Percentiles rank a stretch among this genome's conserved stretches.
Evolutionary conservation across 2,797 vertebrate genomes (phyloP).

Genomic region (Sparidentex hasta): DNA sequence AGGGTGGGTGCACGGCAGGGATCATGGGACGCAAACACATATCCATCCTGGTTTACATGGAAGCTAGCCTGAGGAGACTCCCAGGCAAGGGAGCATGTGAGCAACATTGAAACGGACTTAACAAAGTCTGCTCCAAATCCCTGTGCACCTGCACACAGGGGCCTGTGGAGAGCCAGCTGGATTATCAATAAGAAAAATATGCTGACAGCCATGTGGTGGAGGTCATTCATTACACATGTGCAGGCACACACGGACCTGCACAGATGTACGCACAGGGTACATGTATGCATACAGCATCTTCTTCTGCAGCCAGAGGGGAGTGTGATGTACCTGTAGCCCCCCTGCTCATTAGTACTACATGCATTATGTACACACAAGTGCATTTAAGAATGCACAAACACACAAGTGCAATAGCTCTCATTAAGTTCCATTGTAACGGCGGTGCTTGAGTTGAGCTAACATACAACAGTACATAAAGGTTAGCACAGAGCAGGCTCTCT

Average conservation of each 20-base stretch:
- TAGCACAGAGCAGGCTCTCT: not conserved
- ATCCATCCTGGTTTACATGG: constrained; percentile 23
- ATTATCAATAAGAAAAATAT: constrained; percentile 67
- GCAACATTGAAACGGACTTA: constrained; percentile 34
- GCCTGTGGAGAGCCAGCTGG: constrained; percentile 37
- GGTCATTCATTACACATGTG: constrained; percentile 50
- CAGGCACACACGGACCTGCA: not conserved
- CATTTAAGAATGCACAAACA: constrained; percentile 5
- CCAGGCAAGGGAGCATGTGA: constrained; percentile 34
- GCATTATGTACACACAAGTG: not conserved
- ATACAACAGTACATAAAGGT: not conserved
- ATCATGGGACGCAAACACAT: constrained; percentile 39
- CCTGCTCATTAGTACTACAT: constrained; percentile 38
- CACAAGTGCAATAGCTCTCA: constrained; percentile 4
- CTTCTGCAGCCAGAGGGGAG: constrained; percentile 17
- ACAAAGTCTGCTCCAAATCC: constrained; percentile 53
- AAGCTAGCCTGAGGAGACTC: constrained; percentile 37
- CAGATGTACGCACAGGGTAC: not conserved
- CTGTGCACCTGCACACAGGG: constrained; percentile 28
- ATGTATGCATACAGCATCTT: constrained; percentile 16
- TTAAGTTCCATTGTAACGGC: constrained; percentile 8
- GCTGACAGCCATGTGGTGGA: constrained; percentile 49
- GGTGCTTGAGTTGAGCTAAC: not conserved
- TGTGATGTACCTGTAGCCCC: not conserved
- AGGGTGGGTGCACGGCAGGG: constrained; percentile 13